phyloP scores from a whole-genome alignment of 2,113 vertebrate species.

The Megalops atlanticus region DNA sequence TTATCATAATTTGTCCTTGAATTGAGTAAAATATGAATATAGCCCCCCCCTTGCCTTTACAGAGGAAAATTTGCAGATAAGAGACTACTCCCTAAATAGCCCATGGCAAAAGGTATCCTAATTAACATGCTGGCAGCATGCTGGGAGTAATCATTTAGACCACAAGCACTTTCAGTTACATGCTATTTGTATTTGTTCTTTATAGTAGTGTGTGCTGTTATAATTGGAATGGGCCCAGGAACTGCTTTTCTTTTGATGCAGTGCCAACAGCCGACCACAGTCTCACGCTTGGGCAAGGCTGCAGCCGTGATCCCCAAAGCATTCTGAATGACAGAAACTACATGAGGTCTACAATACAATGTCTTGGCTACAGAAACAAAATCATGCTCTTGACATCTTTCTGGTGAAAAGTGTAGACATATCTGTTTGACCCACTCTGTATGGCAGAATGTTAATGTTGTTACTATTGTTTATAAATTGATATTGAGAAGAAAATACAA shows the following conservation, averaged over 20 bases:
- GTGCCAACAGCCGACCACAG: conserved; percentile 62
- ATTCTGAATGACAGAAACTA: conserved; percentile 61
- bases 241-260: conserved; percentile 76
- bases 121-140: conserved; percentile 79
- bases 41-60: conserved; percentile 56
- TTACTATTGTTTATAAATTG: too few species aligned
- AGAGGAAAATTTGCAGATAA: conserved; percentile 72
- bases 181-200: conserved; percentile 81
- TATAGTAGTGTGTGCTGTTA: conserved; percentile 72
- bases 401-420: too few species aligned
- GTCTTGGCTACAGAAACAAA: too few species aligned
- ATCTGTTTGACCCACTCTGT: too few species aligned
- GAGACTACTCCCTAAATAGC: conserved; percentile 80
- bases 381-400: too few species aligned
- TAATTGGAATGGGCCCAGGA: conserved; percentile 79
- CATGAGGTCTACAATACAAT: neutral
- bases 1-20: conserved; percentile 79
- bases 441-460: too few species aligned
- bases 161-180: conserved; percentile 76
- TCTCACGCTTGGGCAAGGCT: conserved; percentile 68
- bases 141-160: conserved; percentile 74
- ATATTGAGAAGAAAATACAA: neutral
- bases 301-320: conserved; percentile 70
- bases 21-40: conserved; percentile 68
- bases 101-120: conserved; percentile 78